Evolutionary conservation across 2,888 invertebrate species (phyloP).

Genomic region (Chrysolina haemoptera): DNA sequence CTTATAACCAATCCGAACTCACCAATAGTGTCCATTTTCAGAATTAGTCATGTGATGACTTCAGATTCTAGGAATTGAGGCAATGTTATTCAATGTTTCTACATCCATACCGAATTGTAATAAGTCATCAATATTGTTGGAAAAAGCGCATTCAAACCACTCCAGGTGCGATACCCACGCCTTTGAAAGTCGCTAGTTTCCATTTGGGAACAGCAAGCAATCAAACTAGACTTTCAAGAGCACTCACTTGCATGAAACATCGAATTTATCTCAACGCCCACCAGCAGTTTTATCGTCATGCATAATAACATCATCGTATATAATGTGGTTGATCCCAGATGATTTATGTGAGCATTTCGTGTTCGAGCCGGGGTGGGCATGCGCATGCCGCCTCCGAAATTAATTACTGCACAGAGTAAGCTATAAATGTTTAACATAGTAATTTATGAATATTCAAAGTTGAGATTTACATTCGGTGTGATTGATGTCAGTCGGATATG

Average conservation of each 20-base stretch:
- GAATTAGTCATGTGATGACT: too few species aligned
- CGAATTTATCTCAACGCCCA: constrained; percentile 2
- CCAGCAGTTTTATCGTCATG: constrained; percentile 16
- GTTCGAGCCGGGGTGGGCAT: constrained; percentile 8
- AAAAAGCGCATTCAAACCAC: background rate
- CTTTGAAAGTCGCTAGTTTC: background rate
- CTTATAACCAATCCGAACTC: too few species aligned
- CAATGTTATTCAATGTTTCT: too few species aligned
- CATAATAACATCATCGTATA: constrained; percentile 12
- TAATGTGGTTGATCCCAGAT: constrained; percentile 10
- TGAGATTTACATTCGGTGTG: constrained; percentile 12
- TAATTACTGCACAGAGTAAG: constrained; percentile 29
- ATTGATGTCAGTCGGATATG: constrained; percentile 15
- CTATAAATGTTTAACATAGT: constrained; percentile 34
- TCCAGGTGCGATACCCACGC: background rate
- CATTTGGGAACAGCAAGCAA: background rate
- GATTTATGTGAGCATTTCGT: constrained; percentile 14
- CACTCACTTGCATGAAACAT: background rate
- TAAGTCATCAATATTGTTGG: background rate
- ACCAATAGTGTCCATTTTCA: too few species aligned
- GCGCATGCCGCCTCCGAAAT: constrained; percentile 20
- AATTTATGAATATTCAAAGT: constrained; percentile 36
- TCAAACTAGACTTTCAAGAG: background rate
- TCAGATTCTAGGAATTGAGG: too few species aligned
- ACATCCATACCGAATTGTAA: too few species aligned